Base-by-base conservation (phyloP, 1,140 invertebrate genomes). In the Drosophila repleta region DNA sequence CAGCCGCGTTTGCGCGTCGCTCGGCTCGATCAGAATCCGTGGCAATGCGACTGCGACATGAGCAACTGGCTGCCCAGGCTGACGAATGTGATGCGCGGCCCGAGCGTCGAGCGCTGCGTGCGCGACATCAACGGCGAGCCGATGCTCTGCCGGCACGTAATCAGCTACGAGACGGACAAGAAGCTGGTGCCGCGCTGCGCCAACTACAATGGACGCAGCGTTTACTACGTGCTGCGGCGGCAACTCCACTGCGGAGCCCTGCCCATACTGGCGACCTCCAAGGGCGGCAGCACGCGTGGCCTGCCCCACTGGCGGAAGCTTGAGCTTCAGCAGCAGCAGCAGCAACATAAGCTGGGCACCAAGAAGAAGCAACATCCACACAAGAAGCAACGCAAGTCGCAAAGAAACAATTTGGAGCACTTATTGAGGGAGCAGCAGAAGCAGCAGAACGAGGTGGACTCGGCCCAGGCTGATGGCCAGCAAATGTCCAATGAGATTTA, bases 21-120 rank as follows among this genome's bases (percentile, higher is more conserved):
- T 3, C 91, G 94, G 55, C 73, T 91, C 3, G 81, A 72, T 32
- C 92, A 93, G 7, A 96, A 96, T 92, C 95, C 94, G 8, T 95
- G 95, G 95, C 93, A 95, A 65, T 96, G 95, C 76, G 93, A 93
- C 37, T 96, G 95, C 77, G 90, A 92, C 1, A 95, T 96, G 94
- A 87, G 76, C 51, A 92, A 92, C 39, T 95, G 95, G 95, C 93
- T 94, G 77, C 93, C 93, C 41, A 91, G 92, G 26, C 72, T 93
- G 15, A 92, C 92, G 0, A 94, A 94, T 71, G 91, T 92, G 70
- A 82, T 93, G 13, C 74, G 73, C 2, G 67, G 57, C 10, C 48
- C 52, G 3, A 57, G 39, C 10, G 56, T 58, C 1, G 92, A 93
- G 81, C 89, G 92, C 29, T 92, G 92, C 76, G 81, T 91, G 4